Conservation (phyloP, 2,113 vertebrate genomes). For the Cyrtonyx montezumae region DNA sequence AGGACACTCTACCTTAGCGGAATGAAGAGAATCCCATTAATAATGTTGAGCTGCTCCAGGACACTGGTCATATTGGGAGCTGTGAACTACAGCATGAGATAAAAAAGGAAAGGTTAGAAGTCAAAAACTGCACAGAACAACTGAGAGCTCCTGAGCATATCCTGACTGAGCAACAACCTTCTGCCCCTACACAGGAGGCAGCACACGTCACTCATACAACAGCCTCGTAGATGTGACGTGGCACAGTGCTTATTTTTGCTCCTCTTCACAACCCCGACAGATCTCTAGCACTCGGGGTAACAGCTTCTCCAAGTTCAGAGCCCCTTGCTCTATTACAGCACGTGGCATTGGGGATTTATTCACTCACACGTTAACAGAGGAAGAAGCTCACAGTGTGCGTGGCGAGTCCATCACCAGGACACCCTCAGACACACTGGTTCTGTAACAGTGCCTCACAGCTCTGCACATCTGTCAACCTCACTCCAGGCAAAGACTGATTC, state of each 20-base stretch:
- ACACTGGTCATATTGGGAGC: constrained; percentile 97
- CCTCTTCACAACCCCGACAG: fast-evolving
- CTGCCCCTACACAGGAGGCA: not conserved
- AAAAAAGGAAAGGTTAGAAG: not conserved
- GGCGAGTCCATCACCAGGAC: not conserved
- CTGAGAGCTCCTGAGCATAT: not conserved
- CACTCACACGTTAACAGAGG: not conserved
- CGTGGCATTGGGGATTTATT: not conserved
- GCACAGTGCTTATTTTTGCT: not conserved
- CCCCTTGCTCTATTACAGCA: not conserved
- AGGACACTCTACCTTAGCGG: constrained; percentile 89
- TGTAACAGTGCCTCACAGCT: not conserved
- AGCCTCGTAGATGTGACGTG: not conserved
- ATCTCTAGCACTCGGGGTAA: not conserved
- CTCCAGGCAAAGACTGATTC: not conserved
- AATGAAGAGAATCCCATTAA: constrained; percentile 99
- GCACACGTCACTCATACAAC: fast-evolving
- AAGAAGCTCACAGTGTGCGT: not conserved
- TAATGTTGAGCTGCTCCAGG: constrained; percentile 96
- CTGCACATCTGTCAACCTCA: not conserved
- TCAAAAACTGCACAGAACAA: not conserved
- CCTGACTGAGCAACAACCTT: not conserved
- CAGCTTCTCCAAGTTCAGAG: not conserved
- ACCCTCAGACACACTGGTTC: not conserved
- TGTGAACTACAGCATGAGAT: constrained; percentile 82